Conservation (phyloP, 2,888 invertebrate species). For the Lochmaea crataegi region DNA sequence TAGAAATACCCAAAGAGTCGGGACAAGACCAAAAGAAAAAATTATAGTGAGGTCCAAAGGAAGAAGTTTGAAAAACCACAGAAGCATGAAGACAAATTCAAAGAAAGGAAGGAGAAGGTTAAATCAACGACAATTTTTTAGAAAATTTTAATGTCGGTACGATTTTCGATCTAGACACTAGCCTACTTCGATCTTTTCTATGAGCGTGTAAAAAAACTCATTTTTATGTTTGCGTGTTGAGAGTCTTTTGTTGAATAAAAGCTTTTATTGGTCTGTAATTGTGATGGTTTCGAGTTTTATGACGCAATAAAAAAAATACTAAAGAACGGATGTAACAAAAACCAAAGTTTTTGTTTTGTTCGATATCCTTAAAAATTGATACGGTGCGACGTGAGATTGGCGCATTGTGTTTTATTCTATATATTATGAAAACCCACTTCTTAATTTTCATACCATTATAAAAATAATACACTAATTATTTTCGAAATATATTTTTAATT, state of each 20-base stretch:
- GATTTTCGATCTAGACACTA: background rate
- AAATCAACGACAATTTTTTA: background rate
- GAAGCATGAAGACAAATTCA: no score
- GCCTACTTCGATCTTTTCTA: background rate
- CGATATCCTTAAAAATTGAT: background rate
- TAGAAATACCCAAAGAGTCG: no score
- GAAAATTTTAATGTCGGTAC: background rate
- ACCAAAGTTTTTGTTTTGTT: conserved; percentile 4
- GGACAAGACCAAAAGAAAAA: no score
- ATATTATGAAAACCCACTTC: no score
- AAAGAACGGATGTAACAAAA: conserved; percentile 13
- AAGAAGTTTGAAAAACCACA: no score
- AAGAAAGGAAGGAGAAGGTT: no score
- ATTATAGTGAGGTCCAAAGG: no score
- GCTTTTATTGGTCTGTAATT: conserved; percentile 45
- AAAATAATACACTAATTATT: no score
- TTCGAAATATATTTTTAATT: no score
- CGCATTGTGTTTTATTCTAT: background rate
- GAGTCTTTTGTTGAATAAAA: conserved; percentile 48
- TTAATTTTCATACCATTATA: no score
- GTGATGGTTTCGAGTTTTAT: conserved; percentile 45
- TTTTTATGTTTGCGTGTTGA: conserved; percentile 49
- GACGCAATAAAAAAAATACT: conserved; percentile 37
- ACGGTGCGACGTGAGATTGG: background rate
- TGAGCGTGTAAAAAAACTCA: conserved; percentile 23